phyloP scores from a whole-genome alignment of 2,888 invertebrate species.

The Heliconius erato region DNA sequence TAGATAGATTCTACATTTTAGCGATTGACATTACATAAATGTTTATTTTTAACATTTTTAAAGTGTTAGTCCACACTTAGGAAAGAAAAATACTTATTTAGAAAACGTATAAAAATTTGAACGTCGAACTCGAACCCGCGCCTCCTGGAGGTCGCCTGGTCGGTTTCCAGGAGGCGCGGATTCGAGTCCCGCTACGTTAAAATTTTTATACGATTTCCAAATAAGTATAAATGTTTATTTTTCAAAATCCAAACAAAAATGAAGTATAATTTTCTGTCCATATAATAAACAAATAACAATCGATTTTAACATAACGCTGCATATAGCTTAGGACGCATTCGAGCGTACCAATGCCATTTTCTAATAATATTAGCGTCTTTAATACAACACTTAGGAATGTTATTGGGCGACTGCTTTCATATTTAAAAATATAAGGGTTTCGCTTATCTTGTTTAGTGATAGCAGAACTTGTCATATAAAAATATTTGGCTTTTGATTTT shows the following conservation, averaged over 20 bases:
- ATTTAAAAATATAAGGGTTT: background rate
- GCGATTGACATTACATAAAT: background rate
- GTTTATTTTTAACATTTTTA: no score
- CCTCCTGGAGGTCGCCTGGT: no score
- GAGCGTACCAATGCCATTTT: constrained; percentile 40
- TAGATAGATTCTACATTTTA: no score
- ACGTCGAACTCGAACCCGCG: no score
- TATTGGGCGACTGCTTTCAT: background rate
- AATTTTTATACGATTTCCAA: no score
- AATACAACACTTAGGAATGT: constrained; percentile 8
- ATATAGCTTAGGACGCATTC: constrained; percentile 29
- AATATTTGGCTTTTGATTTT: no score
- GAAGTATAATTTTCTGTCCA: background rate
- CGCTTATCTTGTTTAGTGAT: background rate
- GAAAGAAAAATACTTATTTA: no score
- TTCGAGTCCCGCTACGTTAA: no score
- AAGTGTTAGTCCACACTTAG: no score
- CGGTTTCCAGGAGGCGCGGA: no score
- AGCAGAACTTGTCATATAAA: no score
- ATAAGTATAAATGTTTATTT: background rate
- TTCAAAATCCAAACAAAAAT: background rate
- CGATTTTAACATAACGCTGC: constrained; percentile 28
- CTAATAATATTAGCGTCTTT: constrained; percentile 40
- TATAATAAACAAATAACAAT: constrained; percentile 8
- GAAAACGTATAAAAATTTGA: no score